A percentile compares a stretch with the other conserved stretches of the same genome.
Evolutionary conservation across 2,797 vertebrate genomes (phyloP).

Genomic region (Bufotes viridis): DNA sequence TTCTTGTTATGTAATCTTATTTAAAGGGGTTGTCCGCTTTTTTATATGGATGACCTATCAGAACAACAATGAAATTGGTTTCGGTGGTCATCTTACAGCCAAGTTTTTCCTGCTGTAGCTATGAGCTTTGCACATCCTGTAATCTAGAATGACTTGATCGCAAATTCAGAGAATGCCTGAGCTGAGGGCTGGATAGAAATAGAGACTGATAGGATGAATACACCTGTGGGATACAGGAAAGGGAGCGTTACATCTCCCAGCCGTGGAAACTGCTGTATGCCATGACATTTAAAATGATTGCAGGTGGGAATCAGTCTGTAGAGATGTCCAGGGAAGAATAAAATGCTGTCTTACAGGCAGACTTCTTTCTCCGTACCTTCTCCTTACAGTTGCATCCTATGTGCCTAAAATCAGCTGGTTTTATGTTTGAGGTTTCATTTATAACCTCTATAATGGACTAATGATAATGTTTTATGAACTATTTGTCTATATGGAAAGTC

Average conservation of each 20-base stretch:
- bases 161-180: constrained; percentile 18
- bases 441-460: not conserved
- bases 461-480: not conserved
- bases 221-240: constrained; percentile 50
- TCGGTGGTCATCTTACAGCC: not conserved
- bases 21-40: no score
- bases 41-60: no score
- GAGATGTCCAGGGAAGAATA: constrained; percentile 41
- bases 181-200: constrained; percentile 24
- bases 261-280: constrained; percentile 53
- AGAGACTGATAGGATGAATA: constrained; percentile 34
- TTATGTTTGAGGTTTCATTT: not conserved
- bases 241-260: constrained; percentile 34
- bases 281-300: constrained; percentile 43
- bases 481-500: not conserved
- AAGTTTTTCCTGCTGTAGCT: not conserved
- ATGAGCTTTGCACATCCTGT: not conserved
- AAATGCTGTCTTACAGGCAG: constrained; percentile 21
- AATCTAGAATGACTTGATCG: constrained; percentile 15
- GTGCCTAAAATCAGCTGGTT: constrained; percentile 1
- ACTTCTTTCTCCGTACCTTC: not conserved
- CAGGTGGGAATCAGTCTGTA: constrained; percentile 41
- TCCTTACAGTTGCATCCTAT: not conserved
- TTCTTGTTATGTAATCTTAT: no score
- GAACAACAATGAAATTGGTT: not conserved